Evolutionary conservation across 2,888 invertebrate species (phyloP), one percentile per base, ranked within the genome.

Genomic region (Adelphocoris suturalis): DNA sequence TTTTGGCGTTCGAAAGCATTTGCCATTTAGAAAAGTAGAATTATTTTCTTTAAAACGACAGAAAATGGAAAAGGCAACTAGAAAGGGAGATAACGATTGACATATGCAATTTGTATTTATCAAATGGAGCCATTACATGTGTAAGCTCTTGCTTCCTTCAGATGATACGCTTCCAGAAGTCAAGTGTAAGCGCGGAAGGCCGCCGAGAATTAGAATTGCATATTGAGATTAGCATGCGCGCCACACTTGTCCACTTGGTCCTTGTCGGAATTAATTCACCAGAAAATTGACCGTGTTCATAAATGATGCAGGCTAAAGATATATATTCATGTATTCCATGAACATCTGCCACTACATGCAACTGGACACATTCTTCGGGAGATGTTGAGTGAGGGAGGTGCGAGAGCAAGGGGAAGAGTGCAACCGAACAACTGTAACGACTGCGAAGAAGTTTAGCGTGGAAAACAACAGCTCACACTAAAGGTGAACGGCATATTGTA

Each of bases 141-240:
- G 75, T 75, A 46, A 28, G 80, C 80, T 80, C 28, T 37, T n/a
- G 80, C 80, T 27, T n/a, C 46, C 47, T 47, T 16, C 47, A 47
- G 81, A 57, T 84, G 55, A 84, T 84, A 57, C 13, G 27, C 57
- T 48, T 57, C 57, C 84, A 27, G 84, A 55, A 57, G 84, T 48
- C 84, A 75, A 86, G 75, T 48, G n/a, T 61, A n/a, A 86, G 86
- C 86, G 68, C 14, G 48, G 47, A 23, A 46, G 28, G 86, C 68
- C 47, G 37, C 46, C 87, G 48, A 78, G 55, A 37, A 87, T 87
- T 87, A 87, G 87, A 87, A 87, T 87, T 87, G 87, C 87, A 87
- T 87, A 87, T 87, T 87, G 87, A 76, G 87, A 87, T 87, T 87
- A 87, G 87, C 87, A 87, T 87, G 87, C 78, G 87, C 87, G 78